These are phyloP conservation scores for Salvator merianae DNA, from an alignment of 2,113 vertebrate species.

Conservation along the genomic window DNA sequence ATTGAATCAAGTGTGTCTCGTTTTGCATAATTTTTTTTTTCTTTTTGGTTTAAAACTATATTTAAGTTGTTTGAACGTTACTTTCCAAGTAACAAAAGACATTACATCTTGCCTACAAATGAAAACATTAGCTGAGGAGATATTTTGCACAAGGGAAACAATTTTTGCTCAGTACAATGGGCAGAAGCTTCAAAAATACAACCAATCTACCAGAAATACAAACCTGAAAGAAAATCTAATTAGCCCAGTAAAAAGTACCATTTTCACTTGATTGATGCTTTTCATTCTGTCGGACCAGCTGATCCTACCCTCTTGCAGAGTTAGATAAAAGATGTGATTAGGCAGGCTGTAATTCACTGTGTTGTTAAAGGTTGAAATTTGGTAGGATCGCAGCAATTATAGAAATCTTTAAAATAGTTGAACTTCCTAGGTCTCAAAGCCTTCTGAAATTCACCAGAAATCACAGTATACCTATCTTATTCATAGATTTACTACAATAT, in stretches of 20 bases:
- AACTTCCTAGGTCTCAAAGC: background rate
- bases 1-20: background rate
- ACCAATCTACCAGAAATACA: background rate
- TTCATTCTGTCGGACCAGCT: background rate
- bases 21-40: background rate
- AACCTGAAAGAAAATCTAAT: background rate
- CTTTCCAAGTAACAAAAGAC: background rate
- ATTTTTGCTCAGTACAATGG: background rate
- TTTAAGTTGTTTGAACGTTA: background rate
- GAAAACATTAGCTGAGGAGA: background rate
- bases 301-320: background rate
- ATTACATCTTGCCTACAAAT: slow-evolving; percentile 2
- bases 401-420: slow-evolving; percentile 37
- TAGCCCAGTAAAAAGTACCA: background rate
- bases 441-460: background rate
- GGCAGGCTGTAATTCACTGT: background rate
- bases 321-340: background rate
- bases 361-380: background rate
- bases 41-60: slow-evolving; percentile 7
- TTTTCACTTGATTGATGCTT: background rate
- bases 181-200: background rate
- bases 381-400: background rate
- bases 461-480: background rate
- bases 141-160: slow-evolving; percentile 2
- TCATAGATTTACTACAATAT: background rate